A percentile compares a stretch with the other conserved stretches of the same genome.
Evolutionary conservation across 2,113 vertebrate species (phyloP).

Genomic region (Dasyurus viverrinus): DNA sequence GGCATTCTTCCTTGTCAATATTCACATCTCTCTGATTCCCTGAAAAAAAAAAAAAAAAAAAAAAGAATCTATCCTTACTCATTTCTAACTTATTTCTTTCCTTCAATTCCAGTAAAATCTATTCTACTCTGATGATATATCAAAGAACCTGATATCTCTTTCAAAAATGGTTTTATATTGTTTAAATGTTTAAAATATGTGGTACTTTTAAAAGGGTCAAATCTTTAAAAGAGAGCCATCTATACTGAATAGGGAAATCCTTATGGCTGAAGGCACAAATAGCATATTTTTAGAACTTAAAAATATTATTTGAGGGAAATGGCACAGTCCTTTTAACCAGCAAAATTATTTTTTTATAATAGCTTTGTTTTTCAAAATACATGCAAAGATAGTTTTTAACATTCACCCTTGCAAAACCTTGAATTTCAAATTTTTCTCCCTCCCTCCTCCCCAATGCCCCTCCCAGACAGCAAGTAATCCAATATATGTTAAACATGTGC

Average conservation of each 20-base stretch:
- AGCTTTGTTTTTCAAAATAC: no score
- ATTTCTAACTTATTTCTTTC: background rate
- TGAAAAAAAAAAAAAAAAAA: constrained; percentile 36
- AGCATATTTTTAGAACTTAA: background rate
- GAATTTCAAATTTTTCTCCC: no score
- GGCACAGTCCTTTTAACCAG: background rate
- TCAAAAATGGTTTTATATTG: background rate
- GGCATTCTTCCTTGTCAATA: background rate
- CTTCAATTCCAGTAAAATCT: background rate
- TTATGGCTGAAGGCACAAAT: background rate
- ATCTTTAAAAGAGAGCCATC: background rate
- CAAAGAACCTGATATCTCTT: background rate
- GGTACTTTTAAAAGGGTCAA: background rate
- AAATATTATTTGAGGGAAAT: background rate
- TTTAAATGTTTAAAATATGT: background rate
- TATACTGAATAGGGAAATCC: background rate
- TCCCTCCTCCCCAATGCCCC: no score
- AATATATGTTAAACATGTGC: no score
- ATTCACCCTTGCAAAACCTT: no score
- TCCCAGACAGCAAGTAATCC: no score
- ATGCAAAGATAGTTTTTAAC: no score
- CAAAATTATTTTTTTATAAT: background rate
- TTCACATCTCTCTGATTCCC: constrained; percentile 35
- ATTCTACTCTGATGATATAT: background rate
- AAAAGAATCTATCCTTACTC: constrained; percentile 20